Percentiles rank a stretch among this genome's conserved stretches.
Evolutionary conservation across 1,140 invertebrate genomes (phyloP).

Genomic region (Antheraea mylitta): DNA sequence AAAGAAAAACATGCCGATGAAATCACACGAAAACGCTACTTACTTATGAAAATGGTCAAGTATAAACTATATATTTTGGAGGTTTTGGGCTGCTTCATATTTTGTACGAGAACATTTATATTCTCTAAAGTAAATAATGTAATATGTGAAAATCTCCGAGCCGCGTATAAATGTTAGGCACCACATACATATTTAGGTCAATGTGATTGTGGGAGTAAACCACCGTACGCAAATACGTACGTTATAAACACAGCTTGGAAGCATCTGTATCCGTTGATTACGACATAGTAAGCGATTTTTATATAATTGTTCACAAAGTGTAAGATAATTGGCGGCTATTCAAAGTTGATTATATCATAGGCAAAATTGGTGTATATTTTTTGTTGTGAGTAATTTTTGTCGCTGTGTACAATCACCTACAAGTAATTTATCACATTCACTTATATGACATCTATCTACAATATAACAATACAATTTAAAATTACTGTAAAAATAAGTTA

Average conservation of each 20-base stretch:
- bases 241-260: conserved; percentile 7
- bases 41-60: too few relatives aligned
- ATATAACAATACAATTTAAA: too few relatives aligned
- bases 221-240: conserved; percentile 19
- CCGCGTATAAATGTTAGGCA: not conserved
- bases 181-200: conserved; percentile 23
- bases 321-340: conserved; percentile 3
- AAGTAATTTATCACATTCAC: not conserved
- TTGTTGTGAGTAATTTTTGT: too few relatives aligned
- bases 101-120: too few relatives aligned
- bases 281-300: conserved; percentile 10
- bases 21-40: too few relatives aligned
- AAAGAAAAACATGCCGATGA: too few relatives aligned
- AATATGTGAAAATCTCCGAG: not conserved
- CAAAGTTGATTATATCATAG: not conserved
- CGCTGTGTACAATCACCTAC: not conserved
- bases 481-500: too few relatives aligned
- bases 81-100: too few relatives aligned
- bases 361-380: too few relatives aligned
- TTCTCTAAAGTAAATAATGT: too few relatives aligned
- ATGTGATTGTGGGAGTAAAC: conserved; percentile 23
- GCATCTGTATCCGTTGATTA: conserved; percentile 16
- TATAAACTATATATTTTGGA: too few relatives aligned
- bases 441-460: not conserved
- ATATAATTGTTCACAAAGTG: not conserved